Percentiles rank a stretch among this genome's conserved stretches.
Conservation (phyloP, 2,888 invertebrate genomes). For the Xylota segnis region DNA sequence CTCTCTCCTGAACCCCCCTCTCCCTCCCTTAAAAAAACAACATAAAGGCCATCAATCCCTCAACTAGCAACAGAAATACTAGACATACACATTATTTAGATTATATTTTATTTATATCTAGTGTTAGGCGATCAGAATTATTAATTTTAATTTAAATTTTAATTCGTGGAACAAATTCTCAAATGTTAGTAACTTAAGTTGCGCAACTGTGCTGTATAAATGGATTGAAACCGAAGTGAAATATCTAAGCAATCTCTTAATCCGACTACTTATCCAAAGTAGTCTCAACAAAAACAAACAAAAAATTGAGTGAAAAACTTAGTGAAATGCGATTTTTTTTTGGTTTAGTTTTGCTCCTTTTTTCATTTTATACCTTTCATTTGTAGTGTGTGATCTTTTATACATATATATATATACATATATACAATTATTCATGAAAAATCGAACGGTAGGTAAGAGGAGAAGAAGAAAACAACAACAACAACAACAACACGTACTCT, state of each 20-base stretch:
- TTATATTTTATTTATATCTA: constrained; percentile 73
- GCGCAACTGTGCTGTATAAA: constrained; percentile 71
- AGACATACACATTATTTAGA: constrained; percentile 70
- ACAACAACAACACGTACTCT: constrained; percentile 70
- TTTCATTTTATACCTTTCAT: constrained; percentile 32
- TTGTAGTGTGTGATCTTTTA: constrained; percentile 73
- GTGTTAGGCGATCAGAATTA: constrained; percentile 59
- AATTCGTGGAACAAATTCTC: constrained; percentile 66
- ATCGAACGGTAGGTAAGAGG: constrained; percentile 51
- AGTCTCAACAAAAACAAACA: constrained; percentile 25
- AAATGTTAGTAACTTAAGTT: constrained; percentile 62
- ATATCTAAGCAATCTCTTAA: constrained; percentile 50
- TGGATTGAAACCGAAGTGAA: constrained; percentile 43
- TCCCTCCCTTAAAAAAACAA: constrained; percentile 27
- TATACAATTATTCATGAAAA: constrained; percentile 72
- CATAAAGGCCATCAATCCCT: constrained; percentile 68
- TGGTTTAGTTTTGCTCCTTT: constrained; percentile 34
- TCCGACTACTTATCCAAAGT: constrained; percentile 37
- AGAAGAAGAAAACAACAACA: constrained; percentile 39
- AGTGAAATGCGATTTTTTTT: constrained; percentile 61
- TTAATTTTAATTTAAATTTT: constrained; percentile 45
- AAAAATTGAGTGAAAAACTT: constrained; percentile 49
- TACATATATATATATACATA: constrained; percentile 61
- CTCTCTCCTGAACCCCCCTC: constrained; percentile 52
- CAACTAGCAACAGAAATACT: constrained; percentile 68